A percentile compares a stretch with the other conserved stretches of the same genome.
These are phyloP conservation scores for Lordiphosa andalusiaca DNA, from an alignment of 2,888 invertebrate species.

Conservation along the genomic window DNA sequence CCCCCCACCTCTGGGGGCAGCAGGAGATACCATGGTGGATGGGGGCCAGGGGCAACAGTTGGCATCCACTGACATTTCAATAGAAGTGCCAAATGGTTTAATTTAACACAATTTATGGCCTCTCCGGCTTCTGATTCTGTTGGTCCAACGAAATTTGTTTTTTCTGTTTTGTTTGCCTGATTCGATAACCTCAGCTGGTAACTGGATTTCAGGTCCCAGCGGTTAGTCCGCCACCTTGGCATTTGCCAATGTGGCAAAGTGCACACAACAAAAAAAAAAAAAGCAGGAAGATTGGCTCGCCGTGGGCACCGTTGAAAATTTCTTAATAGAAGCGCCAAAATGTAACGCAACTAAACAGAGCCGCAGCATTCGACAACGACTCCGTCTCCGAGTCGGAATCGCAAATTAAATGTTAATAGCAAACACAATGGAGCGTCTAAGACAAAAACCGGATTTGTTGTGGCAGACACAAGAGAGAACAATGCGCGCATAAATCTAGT, in stretches of 20 bases:
- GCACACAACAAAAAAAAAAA: conserved; percentile 50
- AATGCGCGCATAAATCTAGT: conserved; percentile 70
- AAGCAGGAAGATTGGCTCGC: conserved; percentile 55
- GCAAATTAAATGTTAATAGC: conserved; percentile 52
- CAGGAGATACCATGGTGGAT: conserved; percentile 6
- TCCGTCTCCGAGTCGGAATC: conserved; percentile 27
- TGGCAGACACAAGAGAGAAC: conserved; percentile 49
- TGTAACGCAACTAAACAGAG: conserved; percentile 24
- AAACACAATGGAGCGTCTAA: conserved; percentile 39
- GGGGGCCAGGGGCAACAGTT: conserved; percentile 23
- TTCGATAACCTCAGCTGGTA: conserved; percentile 27
- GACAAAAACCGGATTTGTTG: conserved; percentile 64
- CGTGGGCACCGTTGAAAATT: conserved; percentile 44
- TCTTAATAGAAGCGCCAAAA: conserved; percentile 68
- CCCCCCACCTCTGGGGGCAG: background rate
- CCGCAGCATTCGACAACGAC: conserved; percentile 1
- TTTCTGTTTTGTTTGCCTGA: background rate
- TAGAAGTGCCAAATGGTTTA: conserved; percentile 51
- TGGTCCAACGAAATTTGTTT: conserved; percentile 10
- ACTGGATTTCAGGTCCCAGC: conserved; percentile 33
- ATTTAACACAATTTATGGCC: conserved; percentile 54
- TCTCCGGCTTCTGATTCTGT: conserved; percentile 36
- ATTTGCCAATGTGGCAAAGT: conserved; percentile 59
- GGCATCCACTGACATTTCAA: conserved; percentile 59
- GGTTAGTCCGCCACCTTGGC: conserved; percentile 56